phyloP scores from a whole-genome alignment of 2,797 vertebrate species.

The Iguana delicatissima region DNA sequence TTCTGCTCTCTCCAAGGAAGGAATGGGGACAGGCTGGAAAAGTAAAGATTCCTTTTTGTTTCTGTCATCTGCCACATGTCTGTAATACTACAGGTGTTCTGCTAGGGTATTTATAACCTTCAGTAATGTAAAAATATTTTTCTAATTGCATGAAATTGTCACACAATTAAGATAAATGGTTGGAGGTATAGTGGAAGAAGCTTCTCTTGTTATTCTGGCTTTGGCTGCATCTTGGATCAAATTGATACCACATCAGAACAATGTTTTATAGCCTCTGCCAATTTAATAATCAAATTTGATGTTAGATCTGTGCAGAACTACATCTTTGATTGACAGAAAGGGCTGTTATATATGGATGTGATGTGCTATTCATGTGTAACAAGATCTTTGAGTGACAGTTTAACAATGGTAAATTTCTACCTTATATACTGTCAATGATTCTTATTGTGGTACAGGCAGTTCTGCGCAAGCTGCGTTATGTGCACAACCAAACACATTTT shows the following conservation, averaged over 20 bases:
- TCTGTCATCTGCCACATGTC: not conserved
- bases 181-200: slow-evolving; percentile 4
- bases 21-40: not conserved
- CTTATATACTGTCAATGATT: slow-evolving; percentile 67
- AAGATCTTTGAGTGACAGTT: slow-evolving; percentile 74
- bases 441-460: slow-evolving; percentile 70
- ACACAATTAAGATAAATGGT: slow-evolving; percentile 20
- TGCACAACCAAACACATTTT: slow-evolving; percentile 53
- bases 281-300: slow-evolving; percentile 76
- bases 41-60: not conserved
- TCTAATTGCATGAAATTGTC: slow-evolving; percentile 30
- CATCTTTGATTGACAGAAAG: slow-evolving; percentile 74
- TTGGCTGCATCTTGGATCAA: slow-evolving; percentile 62
- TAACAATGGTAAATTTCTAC: slow-evolving; percentile 74
- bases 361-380: slow-evolving; percentile 70
- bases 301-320: slow-evolving; percentile 71
- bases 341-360: slow-evolving; percentile 71
- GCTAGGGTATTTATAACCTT: slow-evolving; percentile 3
- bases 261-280: slow-evolving; percentile 72
- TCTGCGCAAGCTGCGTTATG: slow-evolving; percentile 63
- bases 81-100: not conserved
- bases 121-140: slow-evolving; percentile 25
- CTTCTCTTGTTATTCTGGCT: slow-evolving; percentile 50
- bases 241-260: slow-evolving; percentile 67
- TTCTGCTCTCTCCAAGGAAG: not conserved